phyloP scores from a whole-genome alignment of 2,888 invertebrate genomes.

The Pseudococcus longispinus region DNA sequence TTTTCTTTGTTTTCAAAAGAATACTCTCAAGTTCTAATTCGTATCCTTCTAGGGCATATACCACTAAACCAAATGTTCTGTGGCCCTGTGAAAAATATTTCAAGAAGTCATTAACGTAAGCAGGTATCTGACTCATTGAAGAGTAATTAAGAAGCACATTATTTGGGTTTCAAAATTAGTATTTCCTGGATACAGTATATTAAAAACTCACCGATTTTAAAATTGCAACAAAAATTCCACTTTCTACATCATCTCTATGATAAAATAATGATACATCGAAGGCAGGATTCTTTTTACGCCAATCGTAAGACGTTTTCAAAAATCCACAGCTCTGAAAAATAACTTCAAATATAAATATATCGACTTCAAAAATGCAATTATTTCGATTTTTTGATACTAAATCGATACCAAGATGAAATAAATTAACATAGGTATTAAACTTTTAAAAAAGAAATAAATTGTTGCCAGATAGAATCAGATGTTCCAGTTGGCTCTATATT shows the following conservation, averaged over 20 bases:
- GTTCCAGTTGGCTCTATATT: too few species aligned
- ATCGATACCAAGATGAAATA: too few species aligned
- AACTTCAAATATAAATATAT: not conserved
- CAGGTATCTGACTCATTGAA: too few species aligned
- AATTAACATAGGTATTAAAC: too few species aligned
- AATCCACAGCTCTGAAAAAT: not conserved
- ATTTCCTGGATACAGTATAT: not conserved
- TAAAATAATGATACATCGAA: constrained; percentile 2
- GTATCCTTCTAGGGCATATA: constrained; percentile 8
- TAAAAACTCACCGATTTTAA: not conserved
- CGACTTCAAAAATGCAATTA: not conserved
- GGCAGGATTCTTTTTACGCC: not conserved
- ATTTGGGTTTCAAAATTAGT: not conserved
- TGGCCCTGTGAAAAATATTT: not conserved
- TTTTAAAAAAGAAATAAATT: too few species aligned
- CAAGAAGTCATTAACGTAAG: too few species aligned
- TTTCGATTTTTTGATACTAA: too few species aligned
- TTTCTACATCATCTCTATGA: not conserved
- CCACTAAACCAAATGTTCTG: not conserved
- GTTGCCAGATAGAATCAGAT: not conserved
- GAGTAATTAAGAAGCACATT: not conserved
- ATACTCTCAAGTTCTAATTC: not conserved
- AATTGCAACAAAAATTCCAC: constrained; percentile 24
- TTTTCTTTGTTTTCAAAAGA: constrained; percentile 6
- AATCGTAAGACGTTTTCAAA: constrained; percentile 14